These are phyloP conservation scores for Kuschelorhynchus macadamiae DNA, from an alignment of 2,888 invertebrate species.

Conservation along the genomic window DNA sequence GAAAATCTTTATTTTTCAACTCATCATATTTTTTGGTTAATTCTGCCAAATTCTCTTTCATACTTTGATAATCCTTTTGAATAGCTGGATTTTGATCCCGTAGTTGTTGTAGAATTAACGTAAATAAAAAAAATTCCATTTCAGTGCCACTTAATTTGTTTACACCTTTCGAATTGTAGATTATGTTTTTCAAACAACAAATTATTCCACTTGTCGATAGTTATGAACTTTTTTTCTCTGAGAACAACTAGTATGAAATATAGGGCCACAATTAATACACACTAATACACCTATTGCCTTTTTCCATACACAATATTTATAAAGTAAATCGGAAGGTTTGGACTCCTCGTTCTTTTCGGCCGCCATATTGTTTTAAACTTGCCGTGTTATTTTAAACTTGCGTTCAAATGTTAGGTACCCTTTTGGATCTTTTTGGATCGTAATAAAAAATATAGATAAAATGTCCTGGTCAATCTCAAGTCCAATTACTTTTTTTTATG, in stretches of 20 bases:
- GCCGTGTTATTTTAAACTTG: too few species aligned
- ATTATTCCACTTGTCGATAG: background rate
- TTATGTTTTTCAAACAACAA: constrained; percentile 6
- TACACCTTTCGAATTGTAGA: background rate
- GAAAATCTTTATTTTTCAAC: background rate
- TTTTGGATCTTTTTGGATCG: too few species aligned
- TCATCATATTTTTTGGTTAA: background rate
- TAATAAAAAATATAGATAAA: too few species aligned
- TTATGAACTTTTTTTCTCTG: background rate
- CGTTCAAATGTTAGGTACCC: too few species aligned
- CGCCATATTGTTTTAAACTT: background rate
- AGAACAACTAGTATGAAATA: background rate
- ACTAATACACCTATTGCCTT: background rate
- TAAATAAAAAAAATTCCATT: background rate
- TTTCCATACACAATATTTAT: constrained; percentile 1
- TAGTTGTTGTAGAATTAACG: background rate
- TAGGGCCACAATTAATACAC: background rate
- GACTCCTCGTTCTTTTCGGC: background rate
- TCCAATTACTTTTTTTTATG: too few species aligned
- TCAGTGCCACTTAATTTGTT: background rate
- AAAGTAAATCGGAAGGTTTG: background rate
- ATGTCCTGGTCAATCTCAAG: too few species aligned
- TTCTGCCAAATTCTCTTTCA: background rate
- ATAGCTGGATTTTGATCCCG: background rate
- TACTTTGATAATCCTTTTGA: background rate